phyloP scores from a whole-genome alignment of 2,797 vertebrate species.

The Setipinna tenuifilis region DNA sequence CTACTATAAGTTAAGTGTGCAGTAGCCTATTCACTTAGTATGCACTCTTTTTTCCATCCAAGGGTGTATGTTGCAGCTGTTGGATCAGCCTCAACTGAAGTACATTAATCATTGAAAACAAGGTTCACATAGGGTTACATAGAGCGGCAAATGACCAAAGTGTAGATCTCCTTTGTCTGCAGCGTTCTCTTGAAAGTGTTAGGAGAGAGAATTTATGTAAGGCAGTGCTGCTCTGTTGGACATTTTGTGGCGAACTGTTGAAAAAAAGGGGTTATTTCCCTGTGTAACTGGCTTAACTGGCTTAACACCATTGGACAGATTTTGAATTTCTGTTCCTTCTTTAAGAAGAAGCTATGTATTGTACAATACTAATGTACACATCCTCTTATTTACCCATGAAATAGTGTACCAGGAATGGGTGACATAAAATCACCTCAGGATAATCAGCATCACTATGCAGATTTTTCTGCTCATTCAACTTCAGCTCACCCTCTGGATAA shows the following conservation, averaged over 20 bases:
- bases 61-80: neutral
- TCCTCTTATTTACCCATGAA: neutral
- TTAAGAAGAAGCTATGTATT: neutral
- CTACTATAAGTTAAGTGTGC: neutral
- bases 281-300: neutral
- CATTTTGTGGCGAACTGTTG: neutral
- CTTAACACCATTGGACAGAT: neutral
- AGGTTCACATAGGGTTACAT: neutral
- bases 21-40: neutral
- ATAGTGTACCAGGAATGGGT: neutral
- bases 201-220: neutral
- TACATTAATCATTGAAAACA: conserved; percentile 6
- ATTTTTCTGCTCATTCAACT: neutral
- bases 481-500: neutral
- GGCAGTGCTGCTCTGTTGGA: neutral
- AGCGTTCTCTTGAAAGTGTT: neutral
- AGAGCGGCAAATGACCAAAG: neutral
- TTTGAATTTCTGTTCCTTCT: neutral
- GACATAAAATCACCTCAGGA: neutral
- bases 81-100: neutral
- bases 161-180: neutral
- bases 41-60: neutral
- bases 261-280: neutral
- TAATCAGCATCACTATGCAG: neutral
- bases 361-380: neutral